Conservation (phyloP, 2,797 vertebrate genomes). For the Anabas testudineus region DNA sequence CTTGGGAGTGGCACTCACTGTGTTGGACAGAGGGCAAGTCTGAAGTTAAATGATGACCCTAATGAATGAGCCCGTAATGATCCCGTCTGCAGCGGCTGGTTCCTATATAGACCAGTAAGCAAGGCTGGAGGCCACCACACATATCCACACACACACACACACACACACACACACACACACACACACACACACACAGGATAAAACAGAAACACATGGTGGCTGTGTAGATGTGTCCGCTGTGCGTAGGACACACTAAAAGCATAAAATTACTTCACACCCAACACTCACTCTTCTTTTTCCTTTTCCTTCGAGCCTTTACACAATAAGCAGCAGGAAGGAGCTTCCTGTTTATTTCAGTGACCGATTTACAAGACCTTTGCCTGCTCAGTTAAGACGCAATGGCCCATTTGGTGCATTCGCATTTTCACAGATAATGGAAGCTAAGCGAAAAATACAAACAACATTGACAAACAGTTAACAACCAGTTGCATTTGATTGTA, state of each 20-base stretch:
- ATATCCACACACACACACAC: constrained; percentile 1
- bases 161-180: constrained; percentile 3
- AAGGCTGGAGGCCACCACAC: constrained; percentile 53
- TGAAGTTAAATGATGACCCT: constrained; percentile 85
- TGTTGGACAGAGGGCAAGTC: constrained; percentile 81
- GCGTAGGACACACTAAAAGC: constrained; percentile 38
- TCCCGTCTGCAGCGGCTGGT: constrained; percentile 75
- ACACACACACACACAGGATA: constrained; percentile 37
- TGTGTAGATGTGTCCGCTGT: constrained; percentile 22
- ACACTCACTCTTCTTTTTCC: constrained; percentile 16
- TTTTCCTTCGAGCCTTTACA: constrained; percentile 25
- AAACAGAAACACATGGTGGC: constrained; percentile 76
- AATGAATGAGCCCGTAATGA: constrained; percentile 88
- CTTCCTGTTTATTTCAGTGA: constrained; percentile 21
- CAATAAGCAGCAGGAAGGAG: constrained; percentile 17
- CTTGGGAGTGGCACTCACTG: constrained; percentile 27
- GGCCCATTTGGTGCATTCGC: neutral
- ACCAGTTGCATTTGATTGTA: too few species aligned
- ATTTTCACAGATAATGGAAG: neutral
- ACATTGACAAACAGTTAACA: too few species aligned
- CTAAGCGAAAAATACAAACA: too few species aligned
- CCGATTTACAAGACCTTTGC: constrained; percentile 5
- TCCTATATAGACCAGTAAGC: constrained; percentile 65
- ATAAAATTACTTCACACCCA: constrained; percentile 54
- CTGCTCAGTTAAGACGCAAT: neutral